Conservation (phyloP, 1,140 invertebrate species). For the Dendroctonus valens region DNA sequence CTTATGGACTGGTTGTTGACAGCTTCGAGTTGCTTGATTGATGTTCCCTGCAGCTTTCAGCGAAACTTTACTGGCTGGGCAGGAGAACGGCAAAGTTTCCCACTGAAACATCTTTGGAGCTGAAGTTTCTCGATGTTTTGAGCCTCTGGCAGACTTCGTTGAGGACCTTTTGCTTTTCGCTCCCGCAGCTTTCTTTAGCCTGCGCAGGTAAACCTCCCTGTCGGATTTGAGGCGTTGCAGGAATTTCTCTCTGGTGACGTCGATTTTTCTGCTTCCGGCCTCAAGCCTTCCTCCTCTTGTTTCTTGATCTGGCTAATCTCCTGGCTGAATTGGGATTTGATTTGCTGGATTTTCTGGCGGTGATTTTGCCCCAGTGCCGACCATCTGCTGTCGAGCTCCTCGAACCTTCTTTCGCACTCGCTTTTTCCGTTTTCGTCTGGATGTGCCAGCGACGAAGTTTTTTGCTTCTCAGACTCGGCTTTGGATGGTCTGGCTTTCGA, state of each 20-base stretch:
- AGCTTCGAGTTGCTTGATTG: constrained; percentile 6
- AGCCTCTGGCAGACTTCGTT: constrained; percentile 28
- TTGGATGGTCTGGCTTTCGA: neutral
- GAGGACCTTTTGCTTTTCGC: constrained; percentile 26
- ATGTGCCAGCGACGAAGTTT: neutral
- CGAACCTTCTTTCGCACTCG: constrained; percentile 40
- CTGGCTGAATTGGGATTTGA: constrained; percentile 37
- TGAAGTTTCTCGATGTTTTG: constrained; percentile 1
- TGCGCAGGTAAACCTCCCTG: constrained; percentile 33
- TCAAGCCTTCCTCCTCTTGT: constrained; percentile 29
- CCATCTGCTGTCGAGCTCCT: constrained; percentile 37
- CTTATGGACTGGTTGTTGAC: constrained; percentile 1
- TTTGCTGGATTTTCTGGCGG: constrained; percentile 35
- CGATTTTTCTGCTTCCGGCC: constrained; percentile 34
- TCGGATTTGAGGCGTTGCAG: constrained; percentile 33
- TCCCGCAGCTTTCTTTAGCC: constrained; percentile 36
- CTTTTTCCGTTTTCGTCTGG: constrained; percentile 37
- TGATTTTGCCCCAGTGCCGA: constrained; percentile 32
- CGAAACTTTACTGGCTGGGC: constrained; percentile 27
- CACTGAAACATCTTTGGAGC: constrained; percentile 33
- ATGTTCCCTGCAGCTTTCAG: constrained; percentile 19
- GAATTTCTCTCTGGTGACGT: constrained; percentile 35
- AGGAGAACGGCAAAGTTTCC: constrained; percentile 32
- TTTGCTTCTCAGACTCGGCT: neutral
- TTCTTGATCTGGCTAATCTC: constrained; percentile 35